Conservation (phyloP, 2,888 invertebrate genomes). For the Actias luna region DNA sequence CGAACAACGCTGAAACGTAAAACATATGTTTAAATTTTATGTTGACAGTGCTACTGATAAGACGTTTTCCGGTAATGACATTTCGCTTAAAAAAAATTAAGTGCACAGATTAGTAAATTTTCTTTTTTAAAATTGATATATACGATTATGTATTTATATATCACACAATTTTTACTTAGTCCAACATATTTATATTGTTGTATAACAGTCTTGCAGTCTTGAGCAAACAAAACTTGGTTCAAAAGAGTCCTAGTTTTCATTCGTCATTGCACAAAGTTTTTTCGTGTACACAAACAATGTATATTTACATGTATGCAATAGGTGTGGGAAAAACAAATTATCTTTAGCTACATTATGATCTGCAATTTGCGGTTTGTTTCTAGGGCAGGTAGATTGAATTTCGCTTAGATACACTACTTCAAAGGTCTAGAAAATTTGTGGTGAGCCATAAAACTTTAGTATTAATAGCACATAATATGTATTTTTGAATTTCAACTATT, state of each 20-base stretch:
- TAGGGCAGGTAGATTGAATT: neutral
- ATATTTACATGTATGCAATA: neutral
- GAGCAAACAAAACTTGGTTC: neutral
- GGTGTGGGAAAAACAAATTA: neutral
- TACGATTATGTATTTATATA: too few species aligned
- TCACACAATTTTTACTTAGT: too few species aligned
- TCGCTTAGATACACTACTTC: neutral
- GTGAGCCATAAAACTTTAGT: neutral
- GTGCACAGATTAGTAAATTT: neutral
- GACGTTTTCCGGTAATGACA: neutral
- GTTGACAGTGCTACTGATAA: neutral
- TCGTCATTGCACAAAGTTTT: slow-evolving; percentile 3
- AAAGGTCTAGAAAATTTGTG: neutral
- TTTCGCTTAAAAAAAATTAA: neutral
- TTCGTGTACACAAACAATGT: neutral
- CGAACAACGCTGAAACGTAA: slow-evolving; percentile 61
- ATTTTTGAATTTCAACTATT: neutral
- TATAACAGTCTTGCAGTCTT: too few species aligned
- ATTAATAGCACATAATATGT: neutral
- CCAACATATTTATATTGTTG: too few species aligned
- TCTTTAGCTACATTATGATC: neutral
- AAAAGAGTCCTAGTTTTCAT: slow-evolving; percentile 1
- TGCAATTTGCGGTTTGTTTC: neutral
- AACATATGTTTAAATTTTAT: slow-evolving; percentile 52
- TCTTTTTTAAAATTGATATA: neutral